A percentile compares a stretch with the other conserved stretches of the same genome.
Conservation (phyloP, 2,113 vertebrate species). For the Lucifuga dentata region DNA sequence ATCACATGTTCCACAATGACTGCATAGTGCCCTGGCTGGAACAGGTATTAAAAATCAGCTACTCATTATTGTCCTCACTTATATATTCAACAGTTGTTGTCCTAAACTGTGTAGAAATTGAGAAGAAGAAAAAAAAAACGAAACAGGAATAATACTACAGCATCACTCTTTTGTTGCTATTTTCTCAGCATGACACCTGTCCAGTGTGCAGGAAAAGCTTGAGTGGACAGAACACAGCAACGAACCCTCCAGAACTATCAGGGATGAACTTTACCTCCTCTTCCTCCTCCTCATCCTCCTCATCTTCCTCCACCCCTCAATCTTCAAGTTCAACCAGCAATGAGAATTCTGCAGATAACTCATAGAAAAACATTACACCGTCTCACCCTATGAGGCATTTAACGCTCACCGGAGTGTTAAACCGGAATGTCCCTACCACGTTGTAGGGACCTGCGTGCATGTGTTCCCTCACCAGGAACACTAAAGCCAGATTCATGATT, state of each 20-base stretch:
- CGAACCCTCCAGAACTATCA: slow-evolving; percentile 94
- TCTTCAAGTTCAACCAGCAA: slow-evolving; percentile 93
- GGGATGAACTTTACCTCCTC: slow-evolving; percentile 95
- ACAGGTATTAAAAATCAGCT: slow-evolving; percentile 83
- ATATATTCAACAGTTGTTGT: not conserved
- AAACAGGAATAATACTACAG: not conserved
- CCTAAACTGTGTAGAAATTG: not conserved
- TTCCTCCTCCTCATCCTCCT: slow-evolving; percentile 85
- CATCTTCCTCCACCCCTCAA: slow-evolving; percentile 79
- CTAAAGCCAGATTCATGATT: slow-evolving; percentile 56
- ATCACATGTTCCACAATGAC: slow-evolving; percentile 96
- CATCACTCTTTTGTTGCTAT: slow-evolving; percentile 15
- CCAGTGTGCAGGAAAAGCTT: slow-evolving; percentile 98
- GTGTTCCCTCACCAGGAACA: slow-evolving; percentile 29
- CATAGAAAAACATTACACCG: slow-evolving; percentile 77
- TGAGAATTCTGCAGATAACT: slow-evolving; percentile 91
- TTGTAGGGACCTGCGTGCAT: slow-evolving; percentile 51
- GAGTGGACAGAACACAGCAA: slow-evolving; percentile 98
- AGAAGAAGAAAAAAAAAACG: too few relatives aligned
- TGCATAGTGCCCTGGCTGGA: slow-evolving; percentile 99
- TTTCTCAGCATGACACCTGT: slow-evolving; percentile 95
- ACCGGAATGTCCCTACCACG: slow-evolving; percentile 42
- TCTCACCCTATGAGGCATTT: slow-evolving; percentile 45
- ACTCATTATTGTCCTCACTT: not conserved
- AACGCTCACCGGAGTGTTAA: too few relatives aligned